Evolutionary conservation across 2,888 invertebrate genomes (phyloP).

Genomic region (Cryptosula pallasiana): DNA sequence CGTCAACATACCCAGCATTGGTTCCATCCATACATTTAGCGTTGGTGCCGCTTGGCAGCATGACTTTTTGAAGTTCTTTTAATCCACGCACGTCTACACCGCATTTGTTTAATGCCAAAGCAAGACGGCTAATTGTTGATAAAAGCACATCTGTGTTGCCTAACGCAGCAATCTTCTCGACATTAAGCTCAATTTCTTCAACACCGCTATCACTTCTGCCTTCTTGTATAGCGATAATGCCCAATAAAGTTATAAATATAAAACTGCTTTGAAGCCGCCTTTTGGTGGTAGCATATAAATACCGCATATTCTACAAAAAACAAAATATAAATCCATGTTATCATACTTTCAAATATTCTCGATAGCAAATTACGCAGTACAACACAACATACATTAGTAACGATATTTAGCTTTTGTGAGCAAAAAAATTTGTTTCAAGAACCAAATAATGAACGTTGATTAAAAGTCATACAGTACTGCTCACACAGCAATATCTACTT

Average conservation of each 20-base stretch:
- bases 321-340: background rate
- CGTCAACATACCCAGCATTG: conserved; percentile 14
- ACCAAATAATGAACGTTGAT: no score
- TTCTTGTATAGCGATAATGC: background rate
- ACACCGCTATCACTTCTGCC: conserved; percentile 1
- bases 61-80: background rate
- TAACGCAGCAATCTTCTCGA: background rate
- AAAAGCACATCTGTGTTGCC: conserved; percentile 15
- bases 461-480: no score
- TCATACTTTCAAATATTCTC: background rate
- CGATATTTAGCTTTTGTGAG: no score
- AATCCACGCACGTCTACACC: conserved; percentile 17
- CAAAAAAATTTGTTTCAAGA: no score
- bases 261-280: background rate
- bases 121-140: conserved; percentile 20
- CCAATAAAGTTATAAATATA: background rate
- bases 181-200: conserved; percentile 18
- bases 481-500: no score
- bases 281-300: background rate
- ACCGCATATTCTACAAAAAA: conserved; percentile 5
- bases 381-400: no score
- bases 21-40: conserved; percentile 25
- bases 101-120: conserved; percentile 19
- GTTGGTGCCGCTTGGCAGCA: conserved; percentile 11
- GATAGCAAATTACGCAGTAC: no score